Evolutionary conservation across 2,888 invertebrate genomes (phyloP).

Genomic region (Trichacis sp.): DNA sequence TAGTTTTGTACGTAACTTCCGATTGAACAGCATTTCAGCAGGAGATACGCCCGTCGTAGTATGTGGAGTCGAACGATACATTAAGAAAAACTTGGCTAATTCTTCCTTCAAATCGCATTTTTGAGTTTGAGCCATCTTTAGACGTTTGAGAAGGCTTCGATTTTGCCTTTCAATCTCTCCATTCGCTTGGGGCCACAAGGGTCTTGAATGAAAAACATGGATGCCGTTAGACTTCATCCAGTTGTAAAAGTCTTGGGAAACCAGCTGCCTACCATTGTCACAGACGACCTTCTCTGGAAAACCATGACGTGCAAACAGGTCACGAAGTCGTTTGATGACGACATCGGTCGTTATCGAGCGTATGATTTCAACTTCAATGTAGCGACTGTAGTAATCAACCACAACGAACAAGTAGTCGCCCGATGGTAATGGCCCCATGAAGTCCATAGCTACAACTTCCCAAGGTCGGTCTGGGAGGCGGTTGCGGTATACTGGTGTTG

Average conservation of each 20-base stretch:
- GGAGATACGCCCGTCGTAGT: slow-evolving; percentile 25
- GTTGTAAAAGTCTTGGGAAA: slow-evolving; percentile 24
- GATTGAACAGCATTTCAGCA: slow-evolving; percentile 18
- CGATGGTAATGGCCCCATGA: slow-evolving; percentile 39
- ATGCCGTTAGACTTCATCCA: slow-evolving; percentile 34
- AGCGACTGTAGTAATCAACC: slow-evolving; percentile 46
- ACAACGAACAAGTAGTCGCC: slow-evolving; percentile 31
- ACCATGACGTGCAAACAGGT: slow-evolving; percentile 43
- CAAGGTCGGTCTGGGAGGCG: slow-evolving; percentile 17
- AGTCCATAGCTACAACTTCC: slow-evolving; percentile 35
- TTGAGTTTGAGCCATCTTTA: slow-evolving; percentile 20
- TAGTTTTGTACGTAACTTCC: slow-evolving; percentile 24
- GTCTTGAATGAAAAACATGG: slow-evolving; percentile 33
- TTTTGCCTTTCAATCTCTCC: slow-evolving; percentile 27
- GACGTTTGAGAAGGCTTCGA: slow-evolving; percentile 18
- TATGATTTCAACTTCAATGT: slow-evolving; percentile 30
- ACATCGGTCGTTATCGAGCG: slow-evolving; percentile 21
- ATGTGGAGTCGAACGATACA: slow-evolving; percentile 24
- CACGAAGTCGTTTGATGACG: slow-evolving; percentile 34
- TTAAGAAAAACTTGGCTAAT: slow-evolving; percentile 23
- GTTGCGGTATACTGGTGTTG: slow-evolving; percentile 13
- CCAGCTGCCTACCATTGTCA: slow-evolving; percentile 50
- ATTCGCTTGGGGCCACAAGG: slow-evolving; percentile 47
- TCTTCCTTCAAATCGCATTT: slow-evolving; percentile 11
- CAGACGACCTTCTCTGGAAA: slow-evolving; percentile 26